phyloP scores from a whole-genome alignment of 1,140 invertebrate genomes.

The Trypoxylus dichotomus region DNA sequence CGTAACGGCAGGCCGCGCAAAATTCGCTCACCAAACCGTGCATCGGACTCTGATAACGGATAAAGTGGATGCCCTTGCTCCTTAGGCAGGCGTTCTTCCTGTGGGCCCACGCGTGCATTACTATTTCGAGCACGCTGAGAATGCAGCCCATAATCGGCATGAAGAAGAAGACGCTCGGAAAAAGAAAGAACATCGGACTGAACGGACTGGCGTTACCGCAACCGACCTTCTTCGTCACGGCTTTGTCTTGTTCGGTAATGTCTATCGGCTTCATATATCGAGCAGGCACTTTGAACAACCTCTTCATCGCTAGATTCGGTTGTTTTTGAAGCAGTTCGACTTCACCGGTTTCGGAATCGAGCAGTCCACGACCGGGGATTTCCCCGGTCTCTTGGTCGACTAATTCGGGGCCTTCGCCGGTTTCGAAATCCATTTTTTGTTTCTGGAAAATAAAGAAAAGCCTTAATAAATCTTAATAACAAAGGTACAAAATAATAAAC shows the following conservation, averaged over 20 bases:
- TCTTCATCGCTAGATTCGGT: slow-evolving; percentile 24
- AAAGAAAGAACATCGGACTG: slow-evolving; percentile 46
- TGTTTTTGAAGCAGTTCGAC: slow-evolving; percentile 28
- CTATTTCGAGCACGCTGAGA: slow-evolving; percentile 50
- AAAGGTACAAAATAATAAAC: too few species aligned
- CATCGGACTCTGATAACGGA: slow-evolving; percentile 62
- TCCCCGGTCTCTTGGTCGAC: slow-evolving; percentile 45
- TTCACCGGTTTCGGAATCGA: slow-evolving; percentile 45
- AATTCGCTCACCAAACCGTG: slow-evolving; percentile 61
- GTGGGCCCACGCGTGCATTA: slow-evolving; percentile 60
- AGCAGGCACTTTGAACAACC: slow-evolving; percentile 11
- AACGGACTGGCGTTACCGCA: slow-evolving; percentile 8
- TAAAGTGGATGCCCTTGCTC: slow-evolving; percentile 54
- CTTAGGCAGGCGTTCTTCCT: slow-evolving; percentile 58
- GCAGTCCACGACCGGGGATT: slow-evolving; percentile 28
- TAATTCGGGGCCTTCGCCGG: slow-evolving; percentile 28
- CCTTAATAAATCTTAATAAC: neutral
- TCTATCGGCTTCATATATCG: neutral
- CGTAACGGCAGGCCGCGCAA: slow-evolving; percentile 56
- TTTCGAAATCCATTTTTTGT: slow-evolving; percentile 40
- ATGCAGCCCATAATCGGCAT: slow-evolving; percentile 46
- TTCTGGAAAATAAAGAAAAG: neutral
- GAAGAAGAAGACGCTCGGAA: slow-evolving; percentile 54
- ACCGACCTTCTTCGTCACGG: slow-evolving; percentile 8
- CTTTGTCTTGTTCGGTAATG: neutral